Conservation (phyloP, 2,797 vertebrate genomes). For the Pseudocheirus occidentalis region DNA sequence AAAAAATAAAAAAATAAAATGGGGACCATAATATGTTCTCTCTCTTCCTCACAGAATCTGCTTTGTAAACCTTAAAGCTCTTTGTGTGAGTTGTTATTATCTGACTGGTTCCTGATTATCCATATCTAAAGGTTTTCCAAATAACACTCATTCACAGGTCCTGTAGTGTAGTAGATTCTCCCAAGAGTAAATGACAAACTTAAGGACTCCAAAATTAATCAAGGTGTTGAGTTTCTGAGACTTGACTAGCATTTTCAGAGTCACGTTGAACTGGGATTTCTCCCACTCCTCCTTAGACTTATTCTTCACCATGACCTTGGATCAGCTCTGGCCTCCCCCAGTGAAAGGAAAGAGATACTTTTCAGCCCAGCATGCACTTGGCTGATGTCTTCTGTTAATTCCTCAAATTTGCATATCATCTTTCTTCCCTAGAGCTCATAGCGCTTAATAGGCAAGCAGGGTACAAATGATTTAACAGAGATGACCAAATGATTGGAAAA, state of each 20-base stretch:
- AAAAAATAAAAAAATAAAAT: not conserved
- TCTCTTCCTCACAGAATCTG: not conserved
- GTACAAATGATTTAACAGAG: not conserved
- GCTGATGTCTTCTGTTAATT: slow-evolving; percentile 74
- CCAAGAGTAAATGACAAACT: not conserved
- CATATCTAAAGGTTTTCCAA: not conserved
- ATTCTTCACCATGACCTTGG: slow-evolving; percentile 45
- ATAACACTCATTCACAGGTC: not conserved
- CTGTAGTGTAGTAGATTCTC: not conserved
- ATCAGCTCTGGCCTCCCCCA: slow-evolving; percentile 60
- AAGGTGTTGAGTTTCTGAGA: not conserved
- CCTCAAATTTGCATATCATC: slow-evolving; percentile 81
- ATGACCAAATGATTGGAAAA: not conserved
- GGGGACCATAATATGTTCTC: not conserved
- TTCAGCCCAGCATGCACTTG: slow-evolving; percentile 61
- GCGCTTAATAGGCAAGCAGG: not conserved
- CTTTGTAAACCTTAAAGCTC: not conserved
- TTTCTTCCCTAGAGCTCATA: slow-evolving; percentile 73
- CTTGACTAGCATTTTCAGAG: not conserved
- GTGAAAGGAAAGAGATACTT: slow-evolving; percentile 62
- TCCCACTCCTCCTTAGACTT: not conserved
- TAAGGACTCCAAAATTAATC: not conserved
- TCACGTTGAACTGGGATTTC: not conserved
- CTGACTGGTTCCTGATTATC: not conserved
- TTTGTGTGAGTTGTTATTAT: not conserved